A percentile compares a stretch with the other conserved stretches of the same genome.
phyloP scores from a whole-genome alignment of 2,797 vertebrate species.

The Intellagama lesueurii region DNA sequence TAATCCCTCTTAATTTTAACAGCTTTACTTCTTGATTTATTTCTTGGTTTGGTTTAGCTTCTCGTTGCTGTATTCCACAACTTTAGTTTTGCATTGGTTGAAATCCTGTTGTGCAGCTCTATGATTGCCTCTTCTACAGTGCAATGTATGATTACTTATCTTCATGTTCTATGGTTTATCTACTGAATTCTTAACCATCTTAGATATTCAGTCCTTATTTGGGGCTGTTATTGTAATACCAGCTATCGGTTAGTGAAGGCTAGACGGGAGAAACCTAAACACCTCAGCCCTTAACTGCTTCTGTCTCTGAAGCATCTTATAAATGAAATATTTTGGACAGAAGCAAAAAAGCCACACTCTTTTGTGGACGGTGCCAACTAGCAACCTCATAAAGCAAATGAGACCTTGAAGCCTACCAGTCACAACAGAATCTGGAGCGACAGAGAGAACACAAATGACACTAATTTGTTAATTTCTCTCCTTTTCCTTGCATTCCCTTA shows the following conservation, averaged over 20 bases:
- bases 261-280: not conserved
- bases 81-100: not conserved
- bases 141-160: not conserved
- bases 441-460: not conserved
- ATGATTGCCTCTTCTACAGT: not conserved
- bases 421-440: not conserved
- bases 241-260: not conserved
- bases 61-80: too few relatives aligned
- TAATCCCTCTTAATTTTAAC: too few relatives aligned
- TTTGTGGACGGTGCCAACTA: not conserved
- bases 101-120: too few relatives aligned
- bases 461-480: not conserved
- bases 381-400: not conserved
- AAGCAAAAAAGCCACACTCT: not conserved
- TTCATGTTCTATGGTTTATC: not conserved
- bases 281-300: not conserved
- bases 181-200: not conserved
- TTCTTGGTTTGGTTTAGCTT: too few relatives aligned
- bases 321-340: not conserved
- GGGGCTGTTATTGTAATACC: not conserved
- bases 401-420: not conserved
- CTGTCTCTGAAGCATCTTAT: not conserved
- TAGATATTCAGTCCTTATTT: not conserved
- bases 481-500: not conserved
- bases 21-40: too few relatives aligned